Base-by-base conservation (phyloP, 2,888 invertebrate species). In the Drosophila phalerata region DNA sequence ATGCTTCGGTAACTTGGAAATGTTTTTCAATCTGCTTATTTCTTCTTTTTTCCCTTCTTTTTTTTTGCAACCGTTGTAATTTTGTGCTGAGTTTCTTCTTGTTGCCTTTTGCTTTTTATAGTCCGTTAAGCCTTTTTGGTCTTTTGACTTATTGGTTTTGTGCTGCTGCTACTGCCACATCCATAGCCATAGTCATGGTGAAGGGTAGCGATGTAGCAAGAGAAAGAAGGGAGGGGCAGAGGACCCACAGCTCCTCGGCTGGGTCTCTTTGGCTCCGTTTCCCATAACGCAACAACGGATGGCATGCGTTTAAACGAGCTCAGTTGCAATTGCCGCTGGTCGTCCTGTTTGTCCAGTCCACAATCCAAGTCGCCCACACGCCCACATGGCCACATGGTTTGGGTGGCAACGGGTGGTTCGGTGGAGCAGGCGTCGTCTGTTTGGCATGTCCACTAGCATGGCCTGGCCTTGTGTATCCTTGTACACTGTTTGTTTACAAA, bases 101-200 rank as follows among this genome's bases (percentile, higher is more conserved):
- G 78, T 74, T 85, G 73, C 69, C 70, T 76, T 69, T 73, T 72
- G 62, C 67, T 79, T 81, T 79, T 81, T 83, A 85, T 85, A 81
- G 85, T 76, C 79, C 76, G 81, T 80, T 88, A 87, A 87, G 85
- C 88, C 72, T 68, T 79, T 84, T 73, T 78, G 74, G 69, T 71
- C 73, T 69, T 78, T 83, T 81, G 81, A 83, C 79, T 79, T 84
- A 86, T 83, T 86, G 86, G 83, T 79, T 83, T 81, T 71, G 65
- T 69, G 61, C 65, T 61, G 72, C 40, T 57, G 58, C 45, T 43
- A 43, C 55, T 22, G 43, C 43, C 32, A 40, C 25, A 52, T 25
- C 51, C 51, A 38, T 15, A 25, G 43, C 43, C 61, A 65, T 51
- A 51, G 69, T 45, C 61, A 65, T 63, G 52, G 45, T 15, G 37